phyloP scores from a whole-genome alignment of 2,888 invertebrate species.

The Oeneis ivallda region DNA sequence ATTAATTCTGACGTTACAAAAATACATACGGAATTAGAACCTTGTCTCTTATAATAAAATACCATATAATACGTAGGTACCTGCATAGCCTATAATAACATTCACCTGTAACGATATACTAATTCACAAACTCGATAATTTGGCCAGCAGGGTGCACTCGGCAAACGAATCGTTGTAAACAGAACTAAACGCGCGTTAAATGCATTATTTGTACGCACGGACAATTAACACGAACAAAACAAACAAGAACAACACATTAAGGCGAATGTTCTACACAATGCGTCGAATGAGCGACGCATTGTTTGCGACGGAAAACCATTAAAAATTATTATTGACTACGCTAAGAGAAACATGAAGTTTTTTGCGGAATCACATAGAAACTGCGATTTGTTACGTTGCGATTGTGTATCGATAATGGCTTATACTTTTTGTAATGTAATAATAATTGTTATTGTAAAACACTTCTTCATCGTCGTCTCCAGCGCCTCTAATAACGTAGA shows the following conservation, averaged over 20 bases:
- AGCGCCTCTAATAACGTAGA: too few species aligned
- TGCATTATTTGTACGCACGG: conserved; percentile 60
- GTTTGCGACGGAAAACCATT: conserved; percentile 67
- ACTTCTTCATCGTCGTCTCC: too few species aligned
- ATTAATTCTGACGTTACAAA: too few species aligned
- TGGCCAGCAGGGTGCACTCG: conserved; percentile 41
- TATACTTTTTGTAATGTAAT: conserved; percentile 1
- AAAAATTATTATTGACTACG: conserved; percentile 63
- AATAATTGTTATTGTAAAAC: too few species aligned
- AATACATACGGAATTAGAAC: not conserved
- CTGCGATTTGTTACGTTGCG: conserved; percentile 39
- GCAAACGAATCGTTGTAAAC: conserved; percentile 38
- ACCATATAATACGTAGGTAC: not conserved
- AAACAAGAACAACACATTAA: conserved; percentile 56
- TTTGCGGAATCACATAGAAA: conserved; percentile 56
- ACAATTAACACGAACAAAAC: conserved; percentile 64
- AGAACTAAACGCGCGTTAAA: conserved; percentile 56
- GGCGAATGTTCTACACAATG: conserved; percentile 62
- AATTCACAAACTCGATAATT: conserved; percentile 30
- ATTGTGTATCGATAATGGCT: conserved; percentile 11
- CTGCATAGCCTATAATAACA: too few species aligned
- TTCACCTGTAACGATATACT: conserved; percentile 24
- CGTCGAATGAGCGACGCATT: conserved; percentile 51
- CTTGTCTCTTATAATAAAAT: not conserved
- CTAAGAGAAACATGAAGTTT: conserved; percentile 51